These are phyloP conservation scores for Ichneumon xanthorius DNA, from an alignment of 2,888 invertebrate species.

Conservation along the genomic window DNA sequence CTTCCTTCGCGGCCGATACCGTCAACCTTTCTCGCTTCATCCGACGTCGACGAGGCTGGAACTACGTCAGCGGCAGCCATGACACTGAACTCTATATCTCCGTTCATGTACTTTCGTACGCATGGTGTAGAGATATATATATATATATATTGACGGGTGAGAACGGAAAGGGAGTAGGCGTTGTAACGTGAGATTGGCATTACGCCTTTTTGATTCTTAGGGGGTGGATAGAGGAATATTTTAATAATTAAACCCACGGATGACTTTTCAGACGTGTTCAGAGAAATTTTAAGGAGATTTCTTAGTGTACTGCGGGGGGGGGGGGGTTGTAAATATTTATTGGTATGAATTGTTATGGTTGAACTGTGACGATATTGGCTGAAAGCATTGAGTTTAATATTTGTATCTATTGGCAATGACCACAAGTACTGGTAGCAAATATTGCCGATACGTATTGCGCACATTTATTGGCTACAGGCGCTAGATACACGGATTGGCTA, in stretches of 20 bases:
- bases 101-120: neutral
- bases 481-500: neutral
- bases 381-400: neutral
- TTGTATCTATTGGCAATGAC: neutral
- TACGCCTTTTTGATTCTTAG: too few relatives aligned
- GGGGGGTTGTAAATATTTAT: too few relatives aligned
- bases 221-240: too few relatives aligned
- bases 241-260: neutral
- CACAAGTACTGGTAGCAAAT: neutral
- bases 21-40: constrained; percentile 52
- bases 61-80: constrained; percentile 66
- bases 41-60: constrained; percentile 56
- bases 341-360: neutral
- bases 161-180: too few relatives aligned
- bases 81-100: constrained; percentile 58
- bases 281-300: constrained; percentile 5
- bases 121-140: neutral
- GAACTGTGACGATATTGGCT: neutral
- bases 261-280: neutral
- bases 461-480: too few relatives aligned
- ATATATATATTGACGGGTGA: too few relatives aligned
- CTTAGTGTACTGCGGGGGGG: neutral
- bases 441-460: neutral
- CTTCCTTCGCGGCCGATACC: neutral
- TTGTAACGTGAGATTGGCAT: too few relatives aligned